These are phyloP conservation scores for Crotalus helleri DNA, from an alignment of 2,113 vertebrate species.

Conservation along the genomic window DNA sequence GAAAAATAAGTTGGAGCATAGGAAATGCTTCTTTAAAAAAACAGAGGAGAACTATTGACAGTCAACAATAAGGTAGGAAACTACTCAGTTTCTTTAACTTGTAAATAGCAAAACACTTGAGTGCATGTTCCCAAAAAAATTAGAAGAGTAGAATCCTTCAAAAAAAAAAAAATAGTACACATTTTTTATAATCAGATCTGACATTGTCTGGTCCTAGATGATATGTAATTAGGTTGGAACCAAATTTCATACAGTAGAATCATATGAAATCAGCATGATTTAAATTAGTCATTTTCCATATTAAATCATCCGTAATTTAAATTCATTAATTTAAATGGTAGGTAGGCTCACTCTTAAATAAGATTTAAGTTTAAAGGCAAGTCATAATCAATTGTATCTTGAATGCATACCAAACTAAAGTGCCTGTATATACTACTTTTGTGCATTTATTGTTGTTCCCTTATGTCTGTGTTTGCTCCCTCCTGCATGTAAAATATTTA, in stretches of 20 bases:
- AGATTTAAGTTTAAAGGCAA: not conserved
- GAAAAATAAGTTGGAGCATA: not conserved
- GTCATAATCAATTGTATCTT: not conserved
- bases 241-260: not conserved
- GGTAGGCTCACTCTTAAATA: not conserved
- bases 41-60: not conserved
- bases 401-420: not conserved
- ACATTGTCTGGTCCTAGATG: not conserved
- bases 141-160: not conserved
- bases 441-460: not conserved
- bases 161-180: not conserved
- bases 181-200: not conserved
- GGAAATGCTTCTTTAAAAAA: conserved; percentile 1
- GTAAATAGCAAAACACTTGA: not conserved
- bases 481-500: not conserved
- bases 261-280: not conserved
- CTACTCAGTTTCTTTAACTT: not conserved
- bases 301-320: not conserved
- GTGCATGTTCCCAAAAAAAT: rapidly evolving
- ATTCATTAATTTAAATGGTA: not conserved
- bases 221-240: not conserved
- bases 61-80: conserved; percentile 51
- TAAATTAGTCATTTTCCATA: not conserved
- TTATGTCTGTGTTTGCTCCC: not conserved
- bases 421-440: not conserved